Evolutionary conservation across 64 coral and sea anemone species (phyloP).

Genomic region (Anthopleura sola): DNA sequence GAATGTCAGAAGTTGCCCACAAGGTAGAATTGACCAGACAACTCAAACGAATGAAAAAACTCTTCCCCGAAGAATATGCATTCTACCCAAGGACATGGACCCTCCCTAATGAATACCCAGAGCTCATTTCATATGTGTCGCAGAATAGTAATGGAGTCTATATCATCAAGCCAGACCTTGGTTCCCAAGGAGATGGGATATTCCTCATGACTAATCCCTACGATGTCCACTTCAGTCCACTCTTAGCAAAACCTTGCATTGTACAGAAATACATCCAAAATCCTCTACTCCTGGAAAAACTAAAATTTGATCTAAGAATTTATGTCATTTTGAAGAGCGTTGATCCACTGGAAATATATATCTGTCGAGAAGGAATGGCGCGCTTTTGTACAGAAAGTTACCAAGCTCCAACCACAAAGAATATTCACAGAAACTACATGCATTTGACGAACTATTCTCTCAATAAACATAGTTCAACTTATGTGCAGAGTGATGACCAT

Average conservation of each 20-base stretch:
- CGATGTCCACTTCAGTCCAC: constrained; percentile 45
- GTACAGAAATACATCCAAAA: constrained; percentile 75
- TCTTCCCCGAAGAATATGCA: constrained; percentile 75
- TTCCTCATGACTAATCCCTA: constrained; percentile 67
- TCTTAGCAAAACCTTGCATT: constrained; percentile 59
- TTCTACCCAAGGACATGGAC: constrained; percentile 96
- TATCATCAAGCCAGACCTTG: constrained; percentile 82
- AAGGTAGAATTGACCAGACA: constrained; percentile 80
- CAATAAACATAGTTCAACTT: constrained; percentile 72
- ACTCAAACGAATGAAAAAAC: constrained; percentile 75
- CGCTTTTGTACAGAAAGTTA: constrained; percentile 86
- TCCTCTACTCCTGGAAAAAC: constrained; percentile 77
- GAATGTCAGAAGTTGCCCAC: constrained; percentile 73
- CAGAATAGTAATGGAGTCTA: constrained; percentile 38
- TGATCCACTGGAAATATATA: constrained; percentile 75
- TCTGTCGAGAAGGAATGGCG: constrained; percentile 89
- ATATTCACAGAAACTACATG: constrained; percentile 75
- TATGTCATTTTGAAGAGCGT: constrained; percentile 87
- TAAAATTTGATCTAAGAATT: constrained; percentile 92
- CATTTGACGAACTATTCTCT: constrained; percentile 94
- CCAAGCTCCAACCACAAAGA: constrained; percentile 63
- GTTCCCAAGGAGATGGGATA: constrained; percentile 89
- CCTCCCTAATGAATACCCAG: constrained; percentile 71
- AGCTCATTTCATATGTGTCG: constrained; percentile 40
- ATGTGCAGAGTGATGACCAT: constrained; percentile 66